These are phyloP conservation scores for Prunella strophiata DNA, from an alignment of 2,797 vertebrate species.

Conservation along the genomic window DNA sequence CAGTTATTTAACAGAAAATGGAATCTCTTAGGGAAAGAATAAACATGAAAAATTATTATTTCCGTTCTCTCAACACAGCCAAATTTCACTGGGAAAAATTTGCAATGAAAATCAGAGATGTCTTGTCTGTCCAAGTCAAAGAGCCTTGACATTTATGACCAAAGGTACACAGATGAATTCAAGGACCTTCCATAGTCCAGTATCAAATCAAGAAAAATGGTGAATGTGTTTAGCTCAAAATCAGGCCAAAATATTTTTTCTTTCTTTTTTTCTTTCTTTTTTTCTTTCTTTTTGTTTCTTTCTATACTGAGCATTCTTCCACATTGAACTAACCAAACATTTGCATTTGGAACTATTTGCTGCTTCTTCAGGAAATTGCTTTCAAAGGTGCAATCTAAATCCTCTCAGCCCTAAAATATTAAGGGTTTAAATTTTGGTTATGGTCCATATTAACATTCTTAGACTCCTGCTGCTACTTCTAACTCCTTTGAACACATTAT, in stretches of 20 bases:
- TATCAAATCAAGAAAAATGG: background rate
- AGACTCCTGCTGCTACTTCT: background rate
- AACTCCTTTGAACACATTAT: background rate
- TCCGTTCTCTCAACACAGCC: background rate
- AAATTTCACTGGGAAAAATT: background rate
- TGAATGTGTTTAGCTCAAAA: background rate
- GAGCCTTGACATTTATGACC: background rate
- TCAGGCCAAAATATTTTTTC: background rate
- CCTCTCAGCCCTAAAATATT: background rate
- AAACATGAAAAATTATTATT: background rate
- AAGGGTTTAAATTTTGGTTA: background rate
- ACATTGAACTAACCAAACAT: background rate
- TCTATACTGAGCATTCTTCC: background rate
- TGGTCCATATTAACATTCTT: background rate
- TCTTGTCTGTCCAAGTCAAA: background rate
- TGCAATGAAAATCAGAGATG: background rate
- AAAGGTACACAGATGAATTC: background rate
- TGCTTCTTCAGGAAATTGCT: background rate
- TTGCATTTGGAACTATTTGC: background rate
- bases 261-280: too few relatives aligned
- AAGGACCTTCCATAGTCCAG: background rate
- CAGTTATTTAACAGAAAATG: background rate
- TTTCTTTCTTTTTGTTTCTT: background rate
- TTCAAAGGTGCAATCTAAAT: background rate
- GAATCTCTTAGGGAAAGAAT: background rate